A percentile compares a stretch with the other conserved stretches of the same genome.
These are phyloP conservation scores for Argya squamiceps DNA, from an alignment of 2,797 vertebrate genomes.

Conservation along the genomic window DNA sequence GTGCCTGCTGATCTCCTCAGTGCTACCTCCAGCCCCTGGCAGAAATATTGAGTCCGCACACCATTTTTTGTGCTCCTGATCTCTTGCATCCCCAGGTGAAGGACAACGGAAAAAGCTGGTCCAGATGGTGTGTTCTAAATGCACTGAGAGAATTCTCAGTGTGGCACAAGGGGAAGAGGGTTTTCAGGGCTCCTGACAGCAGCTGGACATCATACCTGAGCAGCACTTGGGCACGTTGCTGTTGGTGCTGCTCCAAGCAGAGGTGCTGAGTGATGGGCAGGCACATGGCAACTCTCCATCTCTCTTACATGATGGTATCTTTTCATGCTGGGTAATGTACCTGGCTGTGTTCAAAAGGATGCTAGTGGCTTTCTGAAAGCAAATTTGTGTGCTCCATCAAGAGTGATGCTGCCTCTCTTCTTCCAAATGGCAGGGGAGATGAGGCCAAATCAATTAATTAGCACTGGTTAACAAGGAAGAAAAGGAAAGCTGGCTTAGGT, in stretches of 20 bases:
- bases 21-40: not conserved
- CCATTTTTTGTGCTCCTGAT: not conserved
- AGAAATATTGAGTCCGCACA: not conserved
- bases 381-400: not conserved
- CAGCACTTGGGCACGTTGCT: not conserved
- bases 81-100: not conserved
- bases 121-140: rapidly evolving
- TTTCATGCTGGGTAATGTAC: not conserved
- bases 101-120: not conserved
- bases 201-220: not conserved
- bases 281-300: rapidly evolving
- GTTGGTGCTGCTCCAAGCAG: not conserved
- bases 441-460: not conserved
- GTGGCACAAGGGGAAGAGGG: rapidly evolving
- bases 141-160: rapidly evolving
- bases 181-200: not conserved
- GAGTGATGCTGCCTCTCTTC: not conserved
- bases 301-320: not conserved
- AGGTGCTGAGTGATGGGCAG: not conserved
- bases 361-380: not conserved
- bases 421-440: not conserved
- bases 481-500: not conserved
- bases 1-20: not conserved
- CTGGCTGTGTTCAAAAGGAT: not conserved
- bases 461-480: not conserved